Conservation (phyloP, 35 echinoderm and acorn worm genomes). For the Anneissia japonica region DNA sequence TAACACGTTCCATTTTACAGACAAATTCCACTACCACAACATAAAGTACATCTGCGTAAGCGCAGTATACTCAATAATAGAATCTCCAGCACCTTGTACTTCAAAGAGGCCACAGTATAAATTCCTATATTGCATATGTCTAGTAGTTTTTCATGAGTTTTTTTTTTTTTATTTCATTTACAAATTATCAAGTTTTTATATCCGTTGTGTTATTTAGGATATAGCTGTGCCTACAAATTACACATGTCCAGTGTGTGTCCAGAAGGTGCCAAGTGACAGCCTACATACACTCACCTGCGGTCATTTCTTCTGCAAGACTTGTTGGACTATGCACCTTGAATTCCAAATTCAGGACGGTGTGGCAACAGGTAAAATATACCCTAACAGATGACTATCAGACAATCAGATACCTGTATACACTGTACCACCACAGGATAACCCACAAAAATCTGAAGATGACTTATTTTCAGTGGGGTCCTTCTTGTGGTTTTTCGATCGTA, state of each 20-base stretch:
- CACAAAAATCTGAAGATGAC: too few species aligned
- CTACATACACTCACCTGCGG: slow-evolving; percentile 60
- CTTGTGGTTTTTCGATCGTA: too few species aligned
- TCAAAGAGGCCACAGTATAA: background rate
- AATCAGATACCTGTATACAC: too few species aligned
- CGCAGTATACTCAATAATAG: background rate
- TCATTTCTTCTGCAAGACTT: slow-evolving; percentile 85
- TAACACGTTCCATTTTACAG: too few species aligned
- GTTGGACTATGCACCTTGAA: slow-evolving; percentile 70
- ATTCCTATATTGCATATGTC: too few species aligned
- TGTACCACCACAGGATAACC: too few species aligned
- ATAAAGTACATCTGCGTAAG: background rate
- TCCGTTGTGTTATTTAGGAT: background rate
- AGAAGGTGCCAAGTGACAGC: slow-evolving; percentile 35
- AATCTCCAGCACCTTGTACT: background rate
- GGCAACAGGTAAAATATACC: slow-evolving; percentile 50
- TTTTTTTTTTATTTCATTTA: background rate
- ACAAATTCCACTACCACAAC: too few species aligned
- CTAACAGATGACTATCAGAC: too few species aligned
- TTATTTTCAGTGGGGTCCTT: too few species aligned
- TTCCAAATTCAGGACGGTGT: slow-evolving; percentile 73
- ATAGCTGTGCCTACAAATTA: background rate
- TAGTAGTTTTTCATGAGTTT: background rate
- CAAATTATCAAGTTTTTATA: slow-evolving; percentile 7
- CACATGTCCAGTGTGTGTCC: slow-evolving; percentile 76